These are phyloP conservation scores for Palythoa grandiflora DNA, from an alignment of 92 coral and sea anemone genomes.

Conservation along the genomic window DNA sequence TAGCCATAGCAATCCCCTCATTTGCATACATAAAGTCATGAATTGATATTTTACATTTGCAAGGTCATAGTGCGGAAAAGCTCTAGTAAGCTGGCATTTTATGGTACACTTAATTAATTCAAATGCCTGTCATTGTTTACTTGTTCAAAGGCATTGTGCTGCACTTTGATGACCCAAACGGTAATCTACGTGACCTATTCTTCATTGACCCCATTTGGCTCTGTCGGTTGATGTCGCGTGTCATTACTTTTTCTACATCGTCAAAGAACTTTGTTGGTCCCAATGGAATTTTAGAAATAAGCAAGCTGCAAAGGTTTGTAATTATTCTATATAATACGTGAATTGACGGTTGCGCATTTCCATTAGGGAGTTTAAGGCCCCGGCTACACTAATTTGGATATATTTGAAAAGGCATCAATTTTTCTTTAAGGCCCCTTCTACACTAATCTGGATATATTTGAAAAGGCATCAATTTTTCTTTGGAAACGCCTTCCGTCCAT, in stretches of 20 bases:
- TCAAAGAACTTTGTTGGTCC: conserved; percentile 47
- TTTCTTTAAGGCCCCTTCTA: no score
- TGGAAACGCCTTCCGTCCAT: no score
- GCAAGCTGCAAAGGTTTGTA: conserved; percentile 39
- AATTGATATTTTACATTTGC: no score
- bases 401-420: no score
- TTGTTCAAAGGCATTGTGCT: conserved; percentile 59
- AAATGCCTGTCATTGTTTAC: conserved; percentile 44
- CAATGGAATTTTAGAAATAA: conserved; percentile 66
- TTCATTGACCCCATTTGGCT: conserved; percentile 86
- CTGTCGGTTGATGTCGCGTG: conserved; percentile 72
- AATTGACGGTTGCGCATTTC: not conserved
- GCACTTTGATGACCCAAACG: conserved; percentile 79
- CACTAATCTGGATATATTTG: no score
- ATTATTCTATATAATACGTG: not conserved
- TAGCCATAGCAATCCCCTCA: no score
- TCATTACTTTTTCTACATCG: conserved; percentile 53
- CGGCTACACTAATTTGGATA: no score
- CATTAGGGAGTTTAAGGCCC: no score
- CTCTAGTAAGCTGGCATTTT: no score
- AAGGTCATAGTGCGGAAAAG: no score
- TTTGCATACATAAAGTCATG: no score
- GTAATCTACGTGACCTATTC: conserved; percentile 71
- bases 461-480: no score
- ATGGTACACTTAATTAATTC: conserved; percentile 64